Evolutionary conservation across 2,888 invertebrate species (phyloP).

Genomic region (Tryphoninae sp.): DNA sequence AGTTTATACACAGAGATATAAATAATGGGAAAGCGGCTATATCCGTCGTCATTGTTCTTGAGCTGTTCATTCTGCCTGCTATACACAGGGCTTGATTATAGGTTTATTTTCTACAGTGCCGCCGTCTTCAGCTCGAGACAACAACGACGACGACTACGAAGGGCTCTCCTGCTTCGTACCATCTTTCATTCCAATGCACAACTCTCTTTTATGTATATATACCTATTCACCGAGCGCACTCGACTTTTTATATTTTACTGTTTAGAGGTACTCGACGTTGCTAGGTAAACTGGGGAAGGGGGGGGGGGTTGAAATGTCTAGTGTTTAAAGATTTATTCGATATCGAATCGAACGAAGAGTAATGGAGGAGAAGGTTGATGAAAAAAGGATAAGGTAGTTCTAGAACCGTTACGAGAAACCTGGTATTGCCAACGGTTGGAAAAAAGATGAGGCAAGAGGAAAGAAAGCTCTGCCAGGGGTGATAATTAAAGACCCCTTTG

Average conservation of each 20-base stretch:
- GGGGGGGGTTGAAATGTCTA: conserved; percentile 26
- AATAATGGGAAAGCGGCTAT: conserved; percentile 38
- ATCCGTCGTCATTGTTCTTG: conserved; percentile 1
- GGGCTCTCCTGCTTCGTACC: not conserved
- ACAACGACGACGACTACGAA: not conserved
- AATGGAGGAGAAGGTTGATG: not conserved
- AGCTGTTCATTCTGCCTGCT: not conserved
- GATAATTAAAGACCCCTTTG: conserved; percentile 59
- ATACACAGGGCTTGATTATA: not conserved
- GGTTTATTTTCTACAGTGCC: conserved; percentile 2
- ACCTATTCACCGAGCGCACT: not conserved
- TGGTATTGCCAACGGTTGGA: conserved; percentile 17
- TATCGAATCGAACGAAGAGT: conserved; percentile 29
- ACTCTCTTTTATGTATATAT: not conserved
- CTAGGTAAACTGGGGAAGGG: not conserved
- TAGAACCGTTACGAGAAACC: conserved; percentile 36
- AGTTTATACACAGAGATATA: conserved; percentile 51
- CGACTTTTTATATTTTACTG: conserved; percentile 17
- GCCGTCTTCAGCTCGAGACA: not conserved
- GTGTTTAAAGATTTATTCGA: conserved; percentile 44
- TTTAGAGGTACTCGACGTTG: not conserved
- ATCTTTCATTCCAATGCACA: conserved; percentile 5
- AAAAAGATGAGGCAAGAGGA: not conserved
- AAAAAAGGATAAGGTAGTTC: conserved; percentile 10
- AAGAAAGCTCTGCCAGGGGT: conserved; percentile 17